Base-by-base conservation (phyloP, 2,113 vertebrate species). In the Sapajus apella region DNA sequence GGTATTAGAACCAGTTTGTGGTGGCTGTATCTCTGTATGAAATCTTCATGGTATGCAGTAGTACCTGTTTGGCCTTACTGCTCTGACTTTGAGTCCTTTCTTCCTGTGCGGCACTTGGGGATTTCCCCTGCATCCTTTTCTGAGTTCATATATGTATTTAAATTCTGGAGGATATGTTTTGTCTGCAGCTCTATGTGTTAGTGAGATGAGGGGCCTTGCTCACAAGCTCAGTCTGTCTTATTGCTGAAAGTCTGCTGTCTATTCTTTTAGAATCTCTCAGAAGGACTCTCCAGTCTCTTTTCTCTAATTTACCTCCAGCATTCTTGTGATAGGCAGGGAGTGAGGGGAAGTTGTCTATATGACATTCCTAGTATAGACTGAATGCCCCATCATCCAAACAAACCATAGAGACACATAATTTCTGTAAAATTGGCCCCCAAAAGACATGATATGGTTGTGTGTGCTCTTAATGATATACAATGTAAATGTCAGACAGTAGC, bases 381-480 rank as follows among this genome's bases (percentile, higher is more conserved):
- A 98, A 98, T 37, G 12, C 91, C 83, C 61, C 73, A 97, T 98
- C 97, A 98, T 96, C 96, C 96, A 98, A 97, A 85, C 94, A 98
- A 97, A 97, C 95, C 94, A 95, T 87, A 98, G 97, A 98, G 97
- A 97, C 0, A 13, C 75, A 64, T 98, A 97, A 98, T 98, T 96
- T 98, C 98, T 98, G 97, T 98, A 98, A 98, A 98, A 98, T 75
- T 1, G 43, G 96, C 97, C 79, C 95, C n/a, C 56, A 17, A 97
- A 97, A 97, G 80, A 97, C 79, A 94, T 92, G 86, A 96, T 94
- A 97, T 97, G 98, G 96, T 98, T 98, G 97, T 98, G 88, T 98
- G 89, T 96, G 94, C 96, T 98, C 97, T 98, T 98, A 98, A 98
- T 98, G 96, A 98, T 98, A 98, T 98, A 97, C 97, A 98, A 97